Conservation (phyloP, 2,797 vertebrate genomes). For the Hydrocynus forskahlii region DNA sequence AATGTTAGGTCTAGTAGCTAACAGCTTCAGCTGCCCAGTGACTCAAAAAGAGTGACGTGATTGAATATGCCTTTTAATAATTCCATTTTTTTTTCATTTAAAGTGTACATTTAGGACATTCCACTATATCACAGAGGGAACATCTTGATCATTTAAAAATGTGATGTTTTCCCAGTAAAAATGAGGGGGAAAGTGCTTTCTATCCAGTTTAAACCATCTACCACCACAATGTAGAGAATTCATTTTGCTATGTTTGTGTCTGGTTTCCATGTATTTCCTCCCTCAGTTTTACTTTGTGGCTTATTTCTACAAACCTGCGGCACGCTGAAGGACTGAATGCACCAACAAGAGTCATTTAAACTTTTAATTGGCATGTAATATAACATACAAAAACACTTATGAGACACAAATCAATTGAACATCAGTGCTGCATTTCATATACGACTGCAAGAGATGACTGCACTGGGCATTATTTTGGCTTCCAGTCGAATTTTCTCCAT, state of each 20-base stretch:
- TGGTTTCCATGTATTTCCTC: not conserved
- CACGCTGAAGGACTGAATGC: not conserved
- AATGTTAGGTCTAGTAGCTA: no score
- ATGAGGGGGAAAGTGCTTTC: no score
- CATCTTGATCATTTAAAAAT: no score
- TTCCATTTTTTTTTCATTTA: no score
- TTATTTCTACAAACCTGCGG: not conserved
- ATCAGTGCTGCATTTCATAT: constrained; percentile 34
- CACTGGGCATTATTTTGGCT: not conserved
- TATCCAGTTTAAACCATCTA: not conserved
- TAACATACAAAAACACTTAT: constrained; percentile 32
- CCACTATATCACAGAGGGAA: no score
- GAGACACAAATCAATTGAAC: not conserved
- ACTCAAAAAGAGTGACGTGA: no score
- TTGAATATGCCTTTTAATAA: no score
- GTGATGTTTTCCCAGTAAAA: no score
- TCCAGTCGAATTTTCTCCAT: no score
- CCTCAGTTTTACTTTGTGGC: not conserved
- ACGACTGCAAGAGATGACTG: constrained; percentile 1
- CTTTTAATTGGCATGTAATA: constrained; percentile 33
- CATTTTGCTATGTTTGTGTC: not conserved
- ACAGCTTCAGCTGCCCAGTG: no score
- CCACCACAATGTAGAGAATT: not conserved
- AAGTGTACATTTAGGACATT: no score
- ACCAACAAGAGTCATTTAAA: not conserved